phyloP scores from a whole-genome alignment of 2,888 invertebrate genomes.

The Diarsia mendica region DNA sequence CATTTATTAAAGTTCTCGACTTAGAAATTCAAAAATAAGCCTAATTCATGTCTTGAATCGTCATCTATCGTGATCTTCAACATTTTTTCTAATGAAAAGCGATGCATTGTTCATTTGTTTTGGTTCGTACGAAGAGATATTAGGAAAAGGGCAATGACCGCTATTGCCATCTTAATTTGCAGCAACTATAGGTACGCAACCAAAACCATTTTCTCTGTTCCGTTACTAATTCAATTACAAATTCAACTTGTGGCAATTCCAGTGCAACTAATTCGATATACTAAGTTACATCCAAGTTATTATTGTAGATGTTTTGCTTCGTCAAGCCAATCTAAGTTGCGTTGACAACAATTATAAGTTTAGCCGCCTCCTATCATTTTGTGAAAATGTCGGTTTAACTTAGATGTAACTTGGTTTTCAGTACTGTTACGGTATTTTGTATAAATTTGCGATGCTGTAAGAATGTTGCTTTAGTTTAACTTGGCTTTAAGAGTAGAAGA shows the following conservation, averaged over 20 bases:
- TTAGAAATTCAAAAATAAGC: no score
- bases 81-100: no score
- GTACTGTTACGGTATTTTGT: constrained; percentile 33
- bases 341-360: constrained; percentile 82
- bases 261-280: constrained; percentile 59
- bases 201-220: constrained; percentile 15
- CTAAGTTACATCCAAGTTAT: constrained; percentile 74
- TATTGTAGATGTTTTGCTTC: constrained; percentile 75
- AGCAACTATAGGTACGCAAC: background rate
- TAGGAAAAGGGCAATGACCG: no score
- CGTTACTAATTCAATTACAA: constrained; percentile 18
- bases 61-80: no score
- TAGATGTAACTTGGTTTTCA: constrained; percentile 63
- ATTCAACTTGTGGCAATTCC: constrained; percentile 48
- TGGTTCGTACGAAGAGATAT: no score
- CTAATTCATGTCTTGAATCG: no score
- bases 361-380: constrained; percentile 67
- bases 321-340: constrained; percentile 82
- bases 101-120: no score
- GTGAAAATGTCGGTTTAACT: constrained; percentile 73
- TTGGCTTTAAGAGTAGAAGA: background rate
- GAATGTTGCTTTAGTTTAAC: background rate
- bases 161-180: no score
- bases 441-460: background rate
- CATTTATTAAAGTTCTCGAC: no score